phyloP scores from a whole-genome alignment of 1,140 invertebrate genomes.

The Cotesia typhae region DNA sequence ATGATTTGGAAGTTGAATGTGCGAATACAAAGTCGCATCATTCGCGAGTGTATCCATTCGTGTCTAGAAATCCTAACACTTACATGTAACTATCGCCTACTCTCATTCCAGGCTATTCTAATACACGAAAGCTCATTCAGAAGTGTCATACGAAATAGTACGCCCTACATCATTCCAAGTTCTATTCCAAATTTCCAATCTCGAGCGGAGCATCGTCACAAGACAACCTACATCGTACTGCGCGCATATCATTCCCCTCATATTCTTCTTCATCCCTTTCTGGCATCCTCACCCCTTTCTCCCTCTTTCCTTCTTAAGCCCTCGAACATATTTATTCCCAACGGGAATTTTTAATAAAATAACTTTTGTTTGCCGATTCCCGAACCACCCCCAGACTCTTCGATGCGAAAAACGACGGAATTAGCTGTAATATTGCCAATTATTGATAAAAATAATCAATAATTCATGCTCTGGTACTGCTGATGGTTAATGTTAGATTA shows the following conservation, averaged over 20 bases:
- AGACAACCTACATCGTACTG: constrained; percentile 39
- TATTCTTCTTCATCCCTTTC: constrained; percentile 11
- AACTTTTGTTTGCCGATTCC: too few species aligned
- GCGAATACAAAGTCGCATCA: constrained; percentile 9
- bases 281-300: neutral
- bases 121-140: constrained; percentile 54
- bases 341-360: neutral
- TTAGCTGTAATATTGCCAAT: too few species aligned
- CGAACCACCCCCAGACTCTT: too few species aligned
- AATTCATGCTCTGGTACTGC: too few species aligned
- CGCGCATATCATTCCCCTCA: constrained; percentile 17
- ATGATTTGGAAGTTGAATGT: constrained; percentile 31
- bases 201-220: constrained; percentile 40
- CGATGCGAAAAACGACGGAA: too few species aligned
- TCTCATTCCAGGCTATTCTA: constrained; percentile 46
- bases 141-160: constrained; percentile 53
- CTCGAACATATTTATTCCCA: neutral
- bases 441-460: too few species aligned
- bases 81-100: neutral
- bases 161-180: constrained; percentile 54
- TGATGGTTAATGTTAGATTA: too few species aligned
- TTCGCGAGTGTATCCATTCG: constrained; percentile 28
- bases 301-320: neutral
- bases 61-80: neutral
- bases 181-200: constrained; percentile 56